phyloP scores from a whole-genome alignment of 2,113 vertebrate genomes.

The Polyodon spathula region DNA sequence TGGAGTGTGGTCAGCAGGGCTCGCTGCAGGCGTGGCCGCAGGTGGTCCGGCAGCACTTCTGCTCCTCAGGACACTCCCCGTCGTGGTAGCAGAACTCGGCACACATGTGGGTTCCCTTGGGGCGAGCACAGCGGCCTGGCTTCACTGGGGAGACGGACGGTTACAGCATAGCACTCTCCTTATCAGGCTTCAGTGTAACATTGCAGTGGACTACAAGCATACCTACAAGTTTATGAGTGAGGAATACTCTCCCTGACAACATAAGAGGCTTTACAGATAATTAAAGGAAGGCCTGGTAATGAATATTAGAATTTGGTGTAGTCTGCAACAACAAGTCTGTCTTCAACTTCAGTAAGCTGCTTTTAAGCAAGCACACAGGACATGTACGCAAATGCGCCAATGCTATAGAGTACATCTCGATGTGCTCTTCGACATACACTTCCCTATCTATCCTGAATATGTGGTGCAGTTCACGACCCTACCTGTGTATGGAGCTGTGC shows the following conservation, averaged over 20 bases:
- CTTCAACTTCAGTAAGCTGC: no score
- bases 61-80: conserved; percentile 44
- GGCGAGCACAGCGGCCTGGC: conserved; percentile 39
- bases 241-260: no score
- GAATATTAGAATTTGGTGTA: no score
- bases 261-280: no score
- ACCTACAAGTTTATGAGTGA: no score
- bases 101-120: conserved; percentile 45
- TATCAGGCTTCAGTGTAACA: neutral
- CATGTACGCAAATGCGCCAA: no score
- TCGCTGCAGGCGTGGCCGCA: conserved; percentile 51
- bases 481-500: conserved; percentile 49
- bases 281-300: no score
- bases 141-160: conserved; percentile 40
- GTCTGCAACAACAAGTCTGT: no score
- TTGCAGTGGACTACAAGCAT: no score
- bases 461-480: neutral
- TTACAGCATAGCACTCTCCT: neutral
- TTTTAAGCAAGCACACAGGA: no score
- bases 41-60: conserved; percentile 55
- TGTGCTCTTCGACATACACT: neutral
- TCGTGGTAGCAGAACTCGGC: conserved; percentile 55
- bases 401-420: no score
- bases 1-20: conserved; percentile 37
- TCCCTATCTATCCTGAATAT: neutral